phyloP scores from a whole-genome alignment of 2,888 invertebrate species.

The Proisotoma minuta region DNA sequence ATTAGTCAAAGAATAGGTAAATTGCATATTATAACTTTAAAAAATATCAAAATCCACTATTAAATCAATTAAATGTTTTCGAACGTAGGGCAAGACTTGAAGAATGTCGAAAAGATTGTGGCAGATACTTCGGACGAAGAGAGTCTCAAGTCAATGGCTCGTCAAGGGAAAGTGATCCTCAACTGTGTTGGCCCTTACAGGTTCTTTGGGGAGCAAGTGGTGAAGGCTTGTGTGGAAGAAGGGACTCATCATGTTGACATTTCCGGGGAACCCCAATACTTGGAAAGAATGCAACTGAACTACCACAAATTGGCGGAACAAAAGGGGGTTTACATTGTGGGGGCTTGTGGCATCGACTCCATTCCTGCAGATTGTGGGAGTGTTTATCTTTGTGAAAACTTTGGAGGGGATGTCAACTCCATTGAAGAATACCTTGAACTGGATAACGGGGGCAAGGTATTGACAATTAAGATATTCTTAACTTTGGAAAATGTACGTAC shows the following conservation, averaged over 20 bases:
- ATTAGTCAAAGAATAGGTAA: slow-evolving; percentile 54
- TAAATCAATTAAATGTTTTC: not conserved
- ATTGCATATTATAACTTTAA: not conserved
- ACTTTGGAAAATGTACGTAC: not conserved
- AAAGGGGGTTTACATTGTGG: slow-evolving; percentile 75
- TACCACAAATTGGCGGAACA: slow-evolving; percentile 70
- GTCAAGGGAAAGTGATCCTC: slow-evolving; percentile 69
- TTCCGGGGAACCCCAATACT: slow-evolving; percentile 53
- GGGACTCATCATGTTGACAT: slow-evolving; percentile 86
- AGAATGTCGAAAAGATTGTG: slow-evolving; percentile 24
- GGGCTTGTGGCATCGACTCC: slow-evolving; percentile 90
- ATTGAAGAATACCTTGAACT: slow-evolving; percentile 61
- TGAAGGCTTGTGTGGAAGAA: slow-evolving; percentile 77
- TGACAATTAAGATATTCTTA: not conserved
- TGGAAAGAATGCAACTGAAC: slow-evolving; percentile 77
- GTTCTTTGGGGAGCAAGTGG: slow-evolving; percentile 82
- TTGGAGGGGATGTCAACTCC: slow-evolving; percentile 70
- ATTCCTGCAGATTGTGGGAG: slow-evolving; percentile 80
- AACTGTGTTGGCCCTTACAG: slow-evolving; percentile 93
- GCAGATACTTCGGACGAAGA: slow-evolving; percentile 66
- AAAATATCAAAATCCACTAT: not conserved
- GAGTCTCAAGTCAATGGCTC: slow-evolving; percentile 75
- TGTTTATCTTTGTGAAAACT: slow-evolving; percentile 70
- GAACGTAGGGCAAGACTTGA: slow-evolving; percentile 32
- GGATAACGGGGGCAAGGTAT: slow-evolving; percentile 42